Evolutionary conservation across 2,113 vertebrate species (phyloP).

Genomic region (Anhinga rufa): DNA sequence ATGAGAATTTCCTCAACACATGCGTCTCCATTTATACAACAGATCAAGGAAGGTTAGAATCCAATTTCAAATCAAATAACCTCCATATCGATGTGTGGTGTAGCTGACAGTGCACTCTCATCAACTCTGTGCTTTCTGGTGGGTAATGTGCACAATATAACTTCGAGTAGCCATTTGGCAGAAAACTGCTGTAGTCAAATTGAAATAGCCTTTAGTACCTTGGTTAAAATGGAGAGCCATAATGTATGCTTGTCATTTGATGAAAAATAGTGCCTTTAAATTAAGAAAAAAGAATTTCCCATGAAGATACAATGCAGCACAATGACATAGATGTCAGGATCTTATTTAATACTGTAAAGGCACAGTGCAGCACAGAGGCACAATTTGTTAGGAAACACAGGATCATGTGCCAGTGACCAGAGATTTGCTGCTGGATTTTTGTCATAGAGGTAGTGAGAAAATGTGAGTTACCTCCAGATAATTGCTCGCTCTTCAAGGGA

Average conservation of each 20-base stretch:
- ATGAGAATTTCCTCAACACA: conserved; percentile 64
- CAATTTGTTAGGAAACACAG: conserved; percentile 57
- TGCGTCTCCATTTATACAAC: conserved; percentile 71
- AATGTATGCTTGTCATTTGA: conserved; percentile 68
- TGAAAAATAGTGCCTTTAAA: conserved; percentile 65
- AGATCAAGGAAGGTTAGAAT: conserved; percentile 75
- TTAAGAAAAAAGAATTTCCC: conserved; percentile 51
- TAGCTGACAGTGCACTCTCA: conserved; percentile 71
- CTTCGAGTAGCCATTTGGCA: conserved; percentile 73
- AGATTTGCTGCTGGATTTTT: conserved; percentile 60
- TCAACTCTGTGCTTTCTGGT: conserved; percentile 73
- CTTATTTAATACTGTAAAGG: conserved; percentile 67
- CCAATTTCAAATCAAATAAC: conserved; percentile 82
- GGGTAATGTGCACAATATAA: conserved; percentile 71
- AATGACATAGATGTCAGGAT: conserved; percentile 53
- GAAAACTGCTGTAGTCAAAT: conserved; percentile 74
- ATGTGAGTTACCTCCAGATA: conserved; percentile 55
- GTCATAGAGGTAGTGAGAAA: conserved; percentile 25
- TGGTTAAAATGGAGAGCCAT: conserved; percentile 67
- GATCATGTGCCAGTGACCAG: conserved; percentile 19
- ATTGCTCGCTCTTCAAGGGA: conserved; percentile 54
- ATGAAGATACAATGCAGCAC: conserved; percentile 2
- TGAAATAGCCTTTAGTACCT: conserved; percentile 73
- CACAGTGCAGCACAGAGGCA: neutral
- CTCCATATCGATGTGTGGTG: conserved; percentile 68